phyloP scores from a whole-genome alignment of 2,113 vertebrate genomes.

The Apistogramma diplotaenia region DNA sequence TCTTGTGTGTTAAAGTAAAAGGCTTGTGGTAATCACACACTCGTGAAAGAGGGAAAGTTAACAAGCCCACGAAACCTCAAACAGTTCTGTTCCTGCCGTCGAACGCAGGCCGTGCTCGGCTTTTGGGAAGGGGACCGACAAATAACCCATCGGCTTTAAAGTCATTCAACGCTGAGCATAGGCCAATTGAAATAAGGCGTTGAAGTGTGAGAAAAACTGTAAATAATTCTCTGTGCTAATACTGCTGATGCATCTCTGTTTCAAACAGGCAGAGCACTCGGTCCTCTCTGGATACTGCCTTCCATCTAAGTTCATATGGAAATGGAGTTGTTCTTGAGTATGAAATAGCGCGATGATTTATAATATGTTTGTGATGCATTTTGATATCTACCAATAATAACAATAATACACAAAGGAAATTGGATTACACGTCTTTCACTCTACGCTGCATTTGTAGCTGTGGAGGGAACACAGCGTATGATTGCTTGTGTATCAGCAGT shows the following conservation, averaged over 20 bases:
- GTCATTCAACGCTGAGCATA: not conserved
- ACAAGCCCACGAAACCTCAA: constrained; percentile 47
- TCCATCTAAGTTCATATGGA: constrained; percentile 35
- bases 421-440: constrained; percentile 67
- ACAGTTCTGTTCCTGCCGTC: constrained; percentile 37
- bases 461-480: constrained; percentile 29
- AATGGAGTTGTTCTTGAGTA: constrained; percentile 46
- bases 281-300: not conserved
- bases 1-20: constrained; percentile 56
- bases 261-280: not conserved
- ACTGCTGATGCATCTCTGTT: not conserved
- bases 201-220: constrained; percentile 17
- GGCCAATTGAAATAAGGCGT: constrained; percentile 44
- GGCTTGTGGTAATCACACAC: constrained; percentile 63
- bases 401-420: constrained; percentile 70
- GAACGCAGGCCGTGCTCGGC: not conserved
- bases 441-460: constrained; percentile 31
- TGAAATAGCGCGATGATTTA: constrained; percentile 50
- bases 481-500: constrained; percentile 68
- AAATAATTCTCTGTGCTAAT: constrained; percentile 35
- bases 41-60: constrained; percentile 60
- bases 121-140: constrained; percentile 31
- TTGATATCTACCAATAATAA: constrained; percentile 68
- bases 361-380: constrained; percentile 59
- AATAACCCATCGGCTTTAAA: constrained; percentile 39